Evolutionary conservation across 2,888 invertebrate species (phyloP), one percentile per base, ranked within the genome.

Genomic region (Papilio protenor): DNA sequence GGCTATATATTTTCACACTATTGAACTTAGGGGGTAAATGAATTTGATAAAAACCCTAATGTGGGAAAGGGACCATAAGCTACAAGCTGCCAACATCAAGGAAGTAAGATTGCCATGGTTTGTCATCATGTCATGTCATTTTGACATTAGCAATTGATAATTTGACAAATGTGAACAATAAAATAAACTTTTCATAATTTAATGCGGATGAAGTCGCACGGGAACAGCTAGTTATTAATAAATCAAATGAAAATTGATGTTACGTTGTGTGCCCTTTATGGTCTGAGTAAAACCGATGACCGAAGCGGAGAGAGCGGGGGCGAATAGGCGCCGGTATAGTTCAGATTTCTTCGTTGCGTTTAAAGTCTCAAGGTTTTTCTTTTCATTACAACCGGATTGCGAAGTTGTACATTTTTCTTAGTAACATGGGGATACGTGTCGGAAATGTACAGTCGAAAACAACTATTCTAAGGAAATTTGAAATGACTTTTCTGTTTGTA

Each of bases 221-320:
- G n/a, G n/a, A n/a, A n/a, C n/a, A n/a, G n/a, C n/a, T n/a, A n/a
- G 27, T 87, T 82, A 84, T 80, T 75, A 75, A 85, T 86, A 85
- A 83, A 87, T 87, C 84, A 85, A 81, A 40, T 8, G 40, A 69
- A 83, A 82, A 81, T 81, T 76, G 23, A 75, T 79, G 75, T 83
- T 83, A 82, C 82, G 78, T 80, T 79, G 80, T 80, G 80, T 80
- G 76, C 69, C 72, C 12, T 73, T 21, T 72, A 59, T 73, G 69
- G 66, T 73, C 33, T 76, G 72, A 59, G 78, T 76, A 75, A 77
- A 66, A 69, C 73, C 76, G 76, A 69, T 75, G 75, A 75, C 52
- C 73, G 52, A 72, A 72, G 23, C 76, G 47, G 74, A 75, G 76
- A 76, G 72, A 77, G 80, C 80, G 82, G 78, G 81, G 81, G 81